phyloP scores from a whole-genome alignment of 2,797 vertebrate species.

The Falco concolor region DNA sequence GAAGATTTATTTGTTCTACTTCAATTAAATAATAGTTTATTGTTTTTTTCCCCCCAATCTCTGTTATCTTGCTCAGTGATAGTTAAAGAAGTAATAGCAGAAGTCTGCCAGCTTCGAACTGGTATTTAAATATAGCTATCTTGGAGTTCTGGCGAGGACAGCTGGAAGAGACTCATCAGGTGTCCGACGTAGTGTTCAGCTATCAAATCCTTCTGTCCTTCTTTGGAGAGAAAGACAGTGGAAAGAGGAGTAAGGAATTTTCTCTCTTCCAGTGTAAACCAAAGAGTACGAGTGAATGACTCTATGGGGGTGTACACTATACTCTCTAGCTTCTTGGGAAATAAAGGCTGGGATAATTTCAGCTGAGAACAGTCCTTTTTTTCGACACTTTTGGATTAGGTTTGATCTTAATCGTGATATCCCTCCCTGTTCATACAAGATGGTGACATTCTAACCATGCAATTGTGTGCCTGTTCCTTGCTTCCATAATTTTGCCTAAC shows the following conservation, averaged over 20 bases:
- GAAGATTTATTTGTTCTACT: not conserved
- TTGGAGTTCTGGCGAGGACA: not conserved
- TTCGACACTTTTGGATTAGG: not conserved
- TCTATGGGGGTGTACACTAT: fast-evolving
- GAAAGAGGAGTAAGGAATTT: not conserved
- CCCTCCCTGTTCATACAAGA: fast-evolving
- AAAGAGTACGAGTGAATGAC: too few relatives aligned
- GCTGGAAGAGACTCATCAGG: not conserved
- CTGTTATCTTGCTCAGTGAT: not conserved
- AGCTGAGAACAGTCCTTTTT: not conserved
- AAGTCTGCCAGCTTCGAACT: not conserved
- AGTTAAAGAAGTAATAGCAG: not conserved
- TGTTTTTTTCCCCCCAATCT: not conserved
- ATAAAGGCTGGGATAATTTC: not conserved
- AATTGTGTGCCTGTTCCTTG: not conserved
- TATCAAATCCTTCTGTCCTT: not conserved
- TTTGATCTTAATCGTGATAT: not conserved
- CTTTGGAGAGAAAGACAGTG: not conserved
- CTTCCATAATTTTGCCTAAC: not conserved
- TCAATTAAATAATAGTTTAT: not conserved
- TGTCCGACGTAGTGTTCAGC: not conserved
- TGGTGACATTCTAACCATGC: not conserved
- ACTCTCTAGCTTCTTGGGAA: not conserved
- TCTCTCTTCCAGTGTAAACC: fast-evolving
- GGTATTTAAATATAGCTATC: not conserved